phyloP scores from a whole-genome alignment of 2,113 vertebrate species.

The Microcebus tavaratra region DNA sequence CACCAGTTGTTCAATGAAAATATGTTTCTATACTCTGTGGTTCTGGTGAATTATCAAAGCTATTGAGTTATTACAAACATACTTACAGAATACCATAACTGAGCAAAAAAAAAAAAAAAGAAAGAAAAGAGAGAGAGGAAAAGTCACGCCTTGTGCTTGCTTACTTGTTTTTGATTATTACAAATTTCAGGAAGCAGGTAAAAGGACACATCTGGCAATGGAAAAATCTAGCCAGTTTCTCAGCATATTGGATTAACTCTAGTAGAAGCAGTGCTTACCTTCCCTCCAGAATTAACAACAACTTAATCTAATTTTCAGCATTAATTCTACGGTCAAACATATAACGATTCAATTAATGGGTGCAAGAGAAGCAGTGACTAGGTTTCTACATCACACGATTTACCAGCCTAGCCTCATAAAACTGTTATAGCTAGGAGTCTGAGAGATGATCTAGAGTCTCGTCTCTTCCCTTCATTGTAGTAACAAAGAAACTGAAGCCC shows the following conservation, averaged over 20 bases:
- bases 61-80: neutral
- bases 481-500: neutral
- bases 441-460: neutral
- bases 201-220: neutral
- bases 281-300: neutral
- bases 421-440: neutral
- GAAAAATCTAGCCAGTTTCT: constrained; percentile 7
- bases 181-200: constrained; percentile 9
- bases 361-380: neutral
- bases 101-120: neutral
- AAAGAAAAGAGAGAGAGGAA: too few relatives aligned
- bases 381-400: neutral
- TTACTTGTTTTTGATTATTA: neutral
- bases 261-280: neutral
- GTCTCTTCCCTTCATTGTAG: neutral
- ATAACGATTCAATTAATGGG: neutral
- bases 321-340: neutral
- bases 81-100: neutral
- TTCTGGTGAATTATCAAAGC: constrained; percentile 12
- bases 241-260: neutral
- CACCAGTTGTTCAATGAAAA: neutral
- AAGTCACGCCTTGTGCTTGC: neutral
- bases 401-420: neutral
- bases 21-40: neutral
- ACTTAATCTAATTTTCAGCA: neutral